phyloP scores from a whole-genome alignment of 2,113 vertebrate genomes.

The Arvicanthis niloticus region DNA sequence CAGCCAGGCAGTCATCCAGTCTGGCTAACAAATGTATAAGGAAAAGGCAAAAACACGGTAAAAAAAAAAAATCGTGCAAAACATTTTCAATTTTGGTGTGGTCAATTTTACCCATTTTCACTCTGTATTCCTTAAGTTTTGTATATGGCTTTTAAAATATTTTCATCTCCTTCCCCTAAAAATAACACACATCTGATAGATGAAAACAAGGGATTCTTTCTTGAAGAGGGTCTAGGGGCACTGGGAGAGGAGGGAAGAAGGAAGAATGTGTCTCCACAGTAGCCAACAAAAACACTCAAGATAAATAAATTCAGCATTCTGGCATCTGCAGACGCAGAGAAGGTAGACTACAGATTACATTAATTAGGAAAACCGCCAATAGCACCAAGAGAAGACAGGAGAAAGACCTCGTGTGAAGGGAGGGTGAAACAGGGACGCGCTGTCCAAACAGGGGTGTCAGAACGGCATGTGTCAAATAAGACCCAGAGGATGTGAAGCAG shows the following conservation, averaged over 20 bases:
- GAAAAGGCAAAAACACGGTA: neutral
- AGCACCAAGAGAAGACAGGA: neutral
- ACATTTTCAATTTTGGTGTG: neutral
- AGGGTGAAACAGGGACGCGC: neutral
- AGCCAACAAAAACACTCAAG: slow-evolving; percentile 74
- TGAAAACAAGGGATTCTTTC: slow-evolving; percentile 41
- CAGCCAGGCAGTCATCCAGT: too few species aligned
- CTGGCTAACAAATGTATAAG: neutral
- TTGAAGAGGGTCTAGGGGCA: neutral
- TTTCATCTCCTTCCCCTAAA: neutral
- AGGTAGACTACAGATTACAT: slow-evolving; percentile 41
- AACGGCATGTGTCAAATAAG: neutral
- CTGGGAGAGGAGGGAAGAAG: neutral
- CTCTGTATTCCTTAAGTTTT: neutral
- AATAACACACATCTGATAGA: slow-evolving; percentile 52
- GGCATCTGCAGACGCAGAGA: slow-evolving; percentile 17
- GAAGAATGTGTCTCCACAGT: slow-evolving; percentile 47
- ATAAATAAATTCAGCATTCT: slow-evolving; percentile 62
- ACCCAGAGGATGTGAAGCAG: neutral
- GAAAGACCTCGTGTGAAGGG: neutral
- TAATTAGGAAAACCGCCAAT: slow-evolving; percentile 17
- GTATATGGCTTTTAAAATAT: slow-evolving; percentile 31
- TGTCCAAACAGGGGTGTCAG: slow-evolving; percentile 40
- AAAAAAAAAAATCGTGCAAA: neutral
- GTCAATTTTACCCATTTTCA: slow-evolving; percentile 5